Evolutionary conservation across 2,113 vertebrate genomes (phyloP).

Genomic region (Sphyrna mokarran): DNA sequence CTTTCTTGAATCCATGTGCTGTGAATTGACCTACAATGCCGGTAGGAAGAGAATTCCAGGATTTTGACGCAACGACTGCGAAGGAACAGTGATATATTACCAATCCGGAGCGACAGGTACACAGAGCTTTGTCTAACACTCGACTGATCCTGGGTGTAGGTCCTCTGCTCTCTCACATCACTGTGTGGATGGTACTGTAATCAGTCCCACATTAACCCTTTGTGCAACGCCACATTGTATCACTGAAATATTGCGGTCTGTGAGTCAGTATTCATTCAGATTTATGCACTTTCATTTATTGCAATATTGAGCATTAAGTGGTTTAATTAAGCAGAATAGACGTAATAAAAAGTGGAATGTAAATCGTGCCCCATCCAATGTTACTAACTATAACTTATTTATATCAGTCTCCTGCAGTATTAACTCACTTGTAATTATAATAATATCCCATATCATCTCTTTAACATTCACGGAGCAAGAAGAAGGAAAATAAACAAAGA

Average conservation of each 20-base stretch:
- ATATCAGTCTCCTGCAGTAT: not conserved
- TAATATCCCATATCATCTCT: not conserved
- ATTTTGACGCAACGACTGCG: too few species aligned
- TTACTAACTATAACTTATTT: not conserved
- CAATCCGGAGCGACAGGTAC: too few species aligned
- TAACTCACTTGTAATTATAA: not conserved
- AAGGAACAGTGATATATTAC: too few species aligned
- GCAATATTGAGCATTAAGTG: not conserved
- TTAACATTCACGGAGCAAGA: not conserved
- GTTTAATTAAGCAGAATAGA: not conserved
- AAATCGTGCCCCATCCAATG: not conserved
- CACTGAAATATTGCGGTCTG: not conserved
- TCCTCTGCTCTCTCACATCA: too few species aligned
- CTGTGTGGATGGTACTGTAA: too few species aligned
- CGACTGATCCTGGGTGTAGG: too few species aligned
- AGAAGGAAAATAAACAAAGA: not conserved
- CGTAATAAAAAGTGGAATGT: not conserved
- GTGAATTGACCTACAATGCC: too few species aligned
- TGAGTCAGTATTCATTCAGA: not conserved
- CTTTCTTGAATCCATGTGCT: too few species aligned
- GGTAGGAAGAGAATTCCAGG: too few species aligned
- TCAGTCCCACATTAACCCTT: too few species aligned
- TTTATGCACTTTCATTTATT: not conserved
- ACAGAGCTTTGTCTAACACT: too few species aligned
- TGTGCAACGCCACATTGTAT: too few species aligned